Evolutionary conservation across 2,113 vertebrate genomes (phyloP), one percentile per base, ranked within the genome.

Genomic region (Perca schrenkii): DNA sequence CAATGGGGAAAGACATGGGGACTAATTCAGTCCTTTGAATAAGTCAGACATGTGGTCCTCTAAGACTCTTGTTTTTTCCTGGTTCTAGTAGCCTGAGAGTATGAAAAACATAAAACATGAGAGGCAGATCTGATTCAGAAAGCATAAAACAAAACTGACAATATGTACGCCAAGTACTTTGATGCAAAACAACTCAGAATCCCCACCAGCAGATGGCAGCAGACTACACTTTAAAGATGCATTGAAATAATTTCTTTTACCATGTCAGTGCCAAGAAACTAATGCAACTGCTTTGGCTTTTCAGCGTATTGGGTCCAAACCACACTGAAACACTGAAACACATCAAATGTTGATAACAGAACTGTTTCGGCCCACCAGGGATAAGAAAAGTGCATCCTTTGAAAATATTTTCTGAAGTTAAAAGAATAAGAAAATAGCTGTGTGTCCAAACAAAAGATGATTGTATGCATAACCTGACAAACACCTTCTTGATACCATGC

Each of bases 141-240:
- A 1, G 43, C 15, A 60, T 36, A 22, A 47, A 74, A 52, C 21
- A 16, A 12, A 54, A 43, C 40, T 43, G 40, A 43, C 40, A 43
- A 68, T 16, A 50, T 40, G 17, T 71, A 66, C 17, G 8, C 72
- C 14, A 46, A 28, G 57, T 65, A 57, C 49, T 47, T 58, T 53
- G 56, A 49, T 12, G 21, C 0, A 36, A 40, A 65, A 53, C 21
- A 64, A 21, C 43, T 50, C 22, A 83, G 60, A 64, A 40, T 50
- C 56, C 15, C 4, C 4, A 49, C 92, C 94, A 93, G 86, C 14
- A 93, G 95, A 89, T 92, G 93, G 92, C 93, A 88, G 91, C 91
- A 95, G 14, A 92, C 57, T 75, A 87, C 90, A 85, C 74, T 72
- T 82, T 4, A 88, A 86, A 84, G 57, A 25, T 31, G 13, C 3